A percentile compares a stretch with the other conserved stretches of the same genome.
Evolutionary conservation across 2,113 vertebrate genomes (phyloP).

Genomic region (Python bivittatus): DNA sequence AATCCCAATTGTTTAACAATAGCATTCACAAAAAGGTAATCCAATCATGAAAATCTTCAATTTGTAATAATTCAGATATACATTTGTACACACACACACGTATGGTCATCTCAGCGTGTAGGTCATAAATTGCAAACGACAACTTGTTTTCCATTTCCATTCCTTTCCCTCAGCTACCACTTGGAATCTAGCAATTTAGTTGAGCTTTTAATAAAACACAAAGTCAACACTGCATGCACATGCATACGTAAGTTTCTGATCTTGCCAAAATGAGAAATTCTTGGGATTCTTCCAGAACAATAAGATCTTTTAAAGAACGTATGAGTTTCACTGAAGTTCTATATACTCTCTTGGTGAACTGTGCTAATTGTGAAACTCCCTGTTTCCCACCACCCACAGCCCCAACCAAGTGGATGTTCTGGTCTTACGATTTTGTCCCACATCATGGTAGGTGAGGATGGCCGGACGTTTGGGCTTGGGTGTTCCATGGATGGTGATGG

Average conservation of each 20-base stretch:
- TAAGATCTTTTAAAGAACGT: background rate
- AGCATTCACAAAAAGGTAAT: background rate
- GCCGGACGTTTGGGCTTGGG: slow-evolving; percentile 86
- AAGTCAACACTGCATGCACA: background rate
- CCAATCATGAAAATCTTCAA: background rate
- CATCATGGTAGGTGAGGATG: slow-evolving; percentile 90
- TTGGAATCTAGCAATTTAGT: background rate
- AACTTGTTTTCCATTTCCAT: background rate
- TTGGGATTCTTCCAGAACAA: background rate
- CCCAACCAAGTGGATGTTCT: background rate
- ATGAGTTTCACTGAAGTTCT: background rate
- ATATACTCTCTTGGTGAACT: background rate
- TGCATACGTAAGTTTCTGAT: background rate
- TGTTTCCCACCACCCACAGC: background rate
- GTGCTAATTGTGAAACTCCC: background rate
- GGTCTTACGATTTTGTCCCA: slow-evolving; percentile 87
- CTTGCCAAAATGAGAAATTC: background rate
- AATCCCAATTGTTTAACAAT: background rate
- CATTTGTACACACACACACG: too few species aligned
- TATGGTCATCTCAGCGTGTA: background rate
- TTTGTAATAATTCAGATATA: background rate
- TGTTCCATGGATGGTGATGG: slow-evolving; percentile 84
- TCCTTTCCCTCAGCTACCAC: background rate
- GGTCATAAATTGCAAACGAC: background rate
- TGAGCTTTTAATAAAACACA: background rate